phyloP scores from a whole-genome alignment of 37 sponge, comb jelly and placozoan species.

The Oscarella lobularis region DNA sequence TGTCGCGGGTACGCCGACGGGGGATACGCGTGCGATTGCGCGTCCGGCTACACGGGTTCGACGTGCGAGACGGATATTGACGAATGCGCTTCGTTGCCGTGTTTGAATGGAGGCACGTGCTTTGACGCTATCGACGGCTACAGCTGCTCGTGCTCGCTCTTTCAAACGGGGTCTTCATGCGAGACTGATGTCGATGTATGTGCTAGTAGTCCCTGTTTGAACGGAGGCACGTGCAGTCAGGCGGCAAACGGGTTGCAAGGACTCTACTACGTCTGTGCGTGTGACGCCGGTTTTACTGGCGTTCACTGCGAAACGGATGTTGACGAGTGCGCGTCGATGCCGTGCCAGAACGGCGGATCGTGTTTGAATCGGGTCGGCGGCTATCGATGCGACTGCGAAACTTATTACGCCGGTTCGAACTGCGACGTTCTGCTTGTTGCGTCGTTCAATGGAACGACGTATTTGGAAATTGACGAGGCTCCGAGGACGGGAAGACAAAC shows the following conservation, averaged over 20 bases:
- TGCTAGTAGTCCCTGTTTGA: background rate
- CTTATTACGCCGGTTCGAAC: background rate
- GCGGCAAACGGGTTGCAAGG: background rate
- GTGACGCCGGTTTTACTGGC: background rate
- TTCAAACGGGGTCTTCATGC: background rate
- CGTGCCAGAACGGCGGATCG: slow-evolving; percentile 10
- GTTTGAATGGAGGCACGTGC: slow-evolving; percentile 10
- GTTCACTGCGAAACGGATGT: background rate
- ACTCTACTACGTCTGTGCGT: background rate
- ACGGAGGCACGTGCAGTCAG: background rate
- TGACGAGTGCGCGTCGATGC: slow-evolving; percentile 8
- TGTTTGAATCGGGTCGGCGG: background rate
- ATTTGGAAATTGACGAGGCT: background rate
- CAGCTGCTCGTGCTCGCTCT: background rate
- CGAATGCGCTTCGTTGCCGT: slow-evolving; percentile 2
- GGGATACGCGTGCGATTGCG: slow-evolving; percentile 6
- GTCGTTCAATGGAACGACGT: background rate
- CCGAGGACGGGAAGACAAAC: background rate
- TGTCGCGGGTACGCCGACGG: background rate
- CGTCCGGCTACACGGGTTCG: background rate
- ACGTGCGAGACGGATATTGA: slow-evolving; percentile 6
- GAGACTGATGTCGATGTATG: background rate
- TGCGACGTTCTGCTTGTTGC: background rate
- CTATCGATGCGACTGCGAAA: background rate
- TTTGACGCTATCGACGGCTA: background rate